phyloP scores from a whole-genome alignment of 2,888 invertebrate genomes.

The Xylocampa areola region DNA sequence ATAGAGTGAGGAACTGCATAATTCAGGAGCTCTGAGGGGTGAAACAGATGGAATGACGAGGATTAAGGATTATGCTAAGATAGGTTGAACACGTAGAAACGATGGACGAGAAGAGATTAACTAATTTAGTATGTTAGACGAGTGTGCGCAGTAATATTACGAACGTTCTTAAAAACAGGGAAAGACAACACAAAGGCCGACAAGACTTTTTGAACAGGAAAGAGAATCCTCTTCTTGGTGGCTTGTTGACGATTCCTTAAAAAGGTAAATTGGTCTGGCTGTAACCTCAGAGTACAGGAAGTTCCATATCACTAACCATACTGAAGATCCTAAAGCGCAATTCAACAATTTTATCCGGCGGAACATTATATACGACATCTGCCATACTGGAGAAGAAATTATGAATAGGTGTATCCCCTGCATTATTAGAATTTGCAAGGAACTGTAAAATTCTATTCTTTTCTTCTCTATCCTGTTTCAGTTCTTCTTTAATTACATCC shows the following conservation, averaged over 20 bases:
- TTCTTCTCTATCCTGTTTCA: slow-evolving; percentile 40
- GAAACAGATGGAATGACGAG: no score
- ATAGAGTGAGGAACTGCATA: no score
- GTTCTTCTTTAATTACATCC: slow-evolving; percentile 37
- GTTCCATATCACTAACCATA: slow-evolving; percentile 35
- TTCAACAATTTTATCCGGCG: slow-evolving; percentile 42
- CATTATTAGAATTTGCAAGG: slow-evolving; percentile 19
- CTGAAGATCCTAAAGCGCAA: slow-evolving; percentile 30
- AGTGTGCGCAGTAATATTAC: no score
- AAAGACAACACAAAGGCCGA: no score
- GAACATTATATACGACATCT: slow-evolving; percentile 38
- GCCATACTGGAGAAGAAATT: slow-evolving; percentile 45
- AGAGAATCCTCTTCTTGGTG: neutral
- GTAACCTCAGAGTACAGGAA: slow-evolving; percentile 20
- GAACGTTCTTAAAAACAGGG: no score
- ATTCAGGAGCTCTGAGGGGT: no score
- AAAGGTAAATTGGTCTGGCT: neutral
- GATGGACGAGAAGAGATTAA: no score
- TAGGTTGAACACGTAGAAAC: no score
- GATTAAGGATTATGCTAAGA: no score
- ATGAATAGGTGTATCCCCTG: slow-evolving; percentile 24
- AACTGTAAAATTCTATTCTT: slow-evolving; percentile 31
- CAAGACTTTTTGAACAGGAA: no score
- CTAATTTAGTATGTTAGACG: no score
- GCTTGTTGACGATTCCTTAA: neutral